phyloP scores from a whole-genome alignment of 2,113 vertebrate species.

The Jacana jacana region DNA sequence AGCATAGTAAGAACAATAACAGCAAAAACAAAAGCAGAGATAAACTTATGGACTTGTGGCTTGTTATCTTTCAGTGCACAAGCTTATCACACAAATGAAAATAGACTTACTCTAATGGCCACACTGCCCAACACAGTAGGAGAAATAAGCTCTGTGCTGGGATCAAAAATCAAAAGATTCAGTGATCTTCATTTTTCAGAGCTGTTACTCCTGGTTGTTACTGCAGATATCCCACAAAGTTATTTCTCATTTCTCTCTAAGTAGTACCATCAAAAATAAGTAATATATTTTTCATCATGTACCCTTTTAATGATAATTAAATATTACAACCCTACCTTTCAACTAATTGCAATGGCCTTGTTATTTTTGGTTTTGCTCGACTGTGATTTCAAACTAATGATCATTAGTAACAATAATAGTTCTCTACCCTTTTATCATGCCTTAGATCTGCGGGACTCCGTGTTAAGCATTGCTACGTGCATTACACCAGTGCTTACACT shows the following conservation, averaged over 20 bases:
- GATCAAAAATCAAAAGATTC: background rate
- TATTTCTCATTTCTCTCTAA: background rate
- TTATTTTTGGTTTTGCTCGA: slow-evolving; percentile 55
- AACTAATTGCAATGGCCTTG: slow-evolving; percentile 28
- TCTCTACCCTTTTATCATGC: slow-evolving; percentile 33
- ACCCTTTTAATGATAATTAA: slow-evolving; percentile 37
- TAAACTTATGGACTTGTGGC: background rate
- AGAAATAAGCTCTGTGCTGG: background rate
- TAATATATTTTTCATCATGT: slow-evolving; percentile 39
- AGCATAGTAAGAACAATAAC: background rate
- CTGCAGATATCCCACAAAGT: background rate
- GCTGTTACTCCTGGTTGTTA: background rate
- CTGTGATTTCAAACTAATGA: slow-evolving; percentile 48
- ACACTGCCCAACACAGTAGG: background rate
- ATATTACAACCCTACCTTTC: slow-evolving; percentile 27
- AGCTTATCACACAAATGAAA: background rate
- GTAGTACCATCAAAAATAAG: background rate
- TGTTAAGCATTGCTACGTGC: background rate
- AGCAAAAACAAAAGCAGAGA: background rate
- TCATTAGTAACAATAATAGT: slow-evolving; percentile 45
- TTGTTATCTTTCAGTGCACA: background rate
- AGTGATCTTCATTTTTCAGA: background rate
- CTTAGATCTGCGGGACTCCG: slow-evolving; percentile 14
- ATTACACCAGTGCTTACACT: slow-evolving; percentile 33
- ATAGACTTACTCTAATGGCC: background rate